phyloP scores from a whole-genome alignment of 2,113 vertebrate species.

The Pedionomus torquatus region DNA sequence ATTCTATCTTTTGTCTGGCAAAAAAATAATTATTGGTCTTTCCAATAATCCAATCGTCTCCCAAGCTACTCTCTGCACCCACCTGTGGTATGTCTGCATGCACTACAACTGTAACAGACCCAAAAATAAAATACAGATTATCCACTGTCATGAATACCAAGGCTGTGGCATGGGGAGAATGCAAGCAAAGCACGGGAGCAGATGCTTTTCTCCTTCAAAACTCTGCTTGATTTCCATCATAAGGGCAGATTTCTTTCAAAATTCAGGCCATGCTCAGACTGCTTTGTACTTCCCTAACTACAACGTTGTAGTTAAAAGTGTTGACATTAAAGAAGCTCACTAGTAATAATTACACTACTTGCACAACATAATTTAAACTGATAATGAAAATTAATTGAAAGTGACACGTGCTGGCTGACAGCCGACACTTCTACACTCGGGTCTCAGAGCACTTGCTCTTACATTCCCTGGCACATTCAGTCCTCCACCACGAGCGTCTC shows the following conservation, averaged over 20 bases:
- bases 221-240: not conserved
- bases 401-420: conserved; percentile 25
- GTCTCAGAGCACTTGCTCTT: not conserved
- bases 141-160: not conserved
- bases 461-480: not conserved
- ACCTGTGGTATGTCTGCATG: not conserved
- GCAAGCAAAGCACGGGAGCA: not conserved
- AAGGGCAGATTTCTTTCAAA: conserved; percentile 15
- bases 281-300: conserved; percentile 21
- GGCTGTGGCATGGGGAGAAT: not conserved
- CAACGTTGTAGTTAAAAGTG: conserved; percentile 5
- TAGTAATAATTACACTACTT: conserved; percentile 54
- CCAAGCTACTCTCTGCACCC: not conserved
- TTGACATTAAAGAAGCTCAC: conserved; percentile 19
- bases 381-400: conserved; percentile 35
- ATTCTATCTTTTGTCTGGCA: not conserved
- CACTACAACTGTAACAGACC: not conserved
- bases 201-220: not conserved
- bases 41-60: not conserved
- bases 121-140: not conserved
- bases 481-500: not conserved
- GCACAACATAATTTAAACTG: conserved; percentile 50
- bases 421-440: not conserved
- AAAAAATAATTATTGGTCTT: not conserved
- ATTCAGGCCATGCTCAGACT: not conserved